Percentiles rank a stretch among this genome's conserved stretches.
Conservation (phyloP, 2,888 invertebrate genomes). For the Hirtodrosophila duncani region DNA sequence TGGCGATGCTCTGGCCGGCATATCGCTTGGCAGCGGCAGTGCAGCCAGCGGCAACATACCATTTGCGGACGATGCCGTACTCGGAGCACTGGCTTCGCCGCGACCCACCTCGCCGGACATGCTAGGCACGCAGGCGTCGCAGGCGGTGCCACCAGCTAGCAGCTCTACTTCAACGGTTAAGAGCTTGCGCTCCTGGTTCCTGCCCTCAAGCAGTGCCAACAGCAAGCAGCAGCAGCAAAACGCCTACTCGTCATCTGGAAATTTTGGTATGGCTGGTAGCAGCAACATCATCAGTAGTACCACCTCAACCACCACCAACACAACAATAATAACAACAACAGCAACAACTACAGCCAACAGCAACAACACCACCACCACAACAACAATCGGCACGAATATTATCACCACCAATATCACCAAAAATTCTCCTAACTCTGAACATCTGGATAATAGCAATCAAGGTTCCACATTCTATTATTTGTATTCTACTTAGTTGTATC, state of each 20-base stretch:
- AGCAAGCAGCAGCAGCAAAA: constrained; percentile 24
- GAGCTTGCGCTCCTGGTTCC: constrained; percentile 55
- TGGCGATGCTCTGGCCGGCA: constrained; percentile 45
- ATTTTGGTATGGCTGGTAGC: constrained; percentile 73
- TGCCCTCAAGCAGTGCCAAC: constrained; percentile 44
- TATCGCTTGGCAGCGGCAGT: constrained; percentile 61
- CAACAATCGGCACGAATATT: constrained; percentile 64
- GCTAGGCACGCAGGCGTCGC: constrained; percentile 30
- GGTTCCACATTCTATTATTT: constrained; percentile 76
- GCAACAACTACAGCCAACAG: constrained; percentile 49
- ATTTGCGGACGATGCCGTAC: constrained; percentile 63
- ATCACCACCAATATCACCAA: constrained; percentile 71
- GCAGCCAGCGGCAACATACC: constrained; percentile 65
- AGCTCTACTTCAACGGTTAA: constrained; percentile 47
- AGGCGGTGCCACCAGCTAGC: constrained; percentile 26
- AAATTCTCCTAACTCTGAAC: constrained; percentile 74
- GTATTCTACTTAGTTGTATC: no score
- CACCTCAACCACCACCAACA: constrained; percentile 32
- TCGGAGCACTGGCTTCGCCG: constrained; percentile 53
- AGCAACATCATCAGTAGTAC: constrained; percentile 35
- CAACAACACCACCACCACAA: constrained; percentile 34
- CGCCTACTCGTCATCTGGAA: constrained; percentile 43
- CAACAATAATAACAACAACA: constrained; percentile 27
- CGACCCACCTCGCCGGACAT: constrained; percentile 72
- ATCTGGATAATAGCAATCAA: constrained; percentile 76